Evolutionary conservation across 1,140 invertebrate species (phyloP).

Genomic region (Triops longicaudatus): DNA sequence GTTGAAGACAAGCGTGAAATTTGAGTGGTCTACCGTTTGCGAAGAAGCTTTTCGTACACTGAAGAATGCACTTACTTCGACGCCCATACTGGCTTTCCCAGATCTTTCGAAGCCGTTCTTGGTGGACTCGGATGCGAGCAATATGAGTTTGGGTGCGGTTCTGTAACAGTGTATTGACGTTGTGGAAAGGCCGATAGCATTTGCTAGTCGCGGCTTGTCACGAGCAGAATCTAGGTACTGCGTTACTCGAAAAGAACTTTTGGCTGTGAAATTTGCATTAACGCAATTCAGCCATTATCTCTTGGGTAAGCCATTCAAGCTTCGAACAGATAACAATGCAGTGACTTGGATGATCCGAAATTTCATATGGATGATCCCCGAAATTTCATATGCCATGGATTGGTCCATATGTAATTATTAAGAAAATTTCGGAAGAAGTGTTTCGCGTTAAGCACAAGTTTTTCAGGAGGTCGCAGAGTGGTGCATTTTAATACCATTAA

Average conservation of each 20-base stretch:
- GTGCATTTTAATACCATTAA: not conserved
- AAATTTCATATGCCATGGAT: too few relatives aligned
- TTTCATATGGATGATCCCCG: too few relatives aligned
- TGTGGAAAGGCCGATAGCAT: slow-evolving; percentile 40
- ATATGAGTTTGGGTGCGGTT: slow-evolving; percentile 36
- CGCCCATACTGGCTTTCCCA: too few relatives aligned
- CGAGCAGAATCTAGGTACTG: slow-evolving; percentile 38
- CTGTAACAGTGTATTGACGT: slow-evolving; percentile 35
- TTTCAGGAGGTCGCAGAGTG: too few relatives aligned
- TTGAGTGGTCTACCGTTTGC: slow-evolving; percentile 29
- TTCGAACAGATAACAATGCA: slow-evolving; percentile 43
- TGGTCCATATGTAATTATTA: too few relatives aligned
- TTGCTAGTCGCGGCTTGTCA: slow-evolving; percentile 38
- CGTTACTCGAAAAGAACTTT: slow-evolving; percentile 39
- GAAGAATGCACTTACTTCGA: too few relatives aligned
- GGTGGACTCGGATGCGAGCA: slow-evolving; percentile 38
- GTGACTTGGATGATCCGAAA: too few relatives aligned
- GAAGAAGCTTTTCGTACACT: too few relatives aligned
- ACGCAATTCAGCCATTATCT: slow-evolving; percentile 37
- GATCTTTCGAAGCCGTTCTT: too few relatives aligned
- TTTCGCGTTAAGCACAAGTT: too few relatives aligned
- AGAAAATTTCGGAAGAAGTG: too few relatives aligned
- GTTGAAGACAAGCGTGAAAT: slow-evolving; percentile 32
- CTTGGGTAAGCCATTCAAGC: slow-evolving; percentile 37
- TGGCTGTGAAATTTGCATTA: slow-evolving; percentile 39